Evolutionary conservation across 2,113 vertebrate genomes (phyloP), one percentile per base, ranked within the genome.

Genomic region (Potamarius usumacintae): DNA sequence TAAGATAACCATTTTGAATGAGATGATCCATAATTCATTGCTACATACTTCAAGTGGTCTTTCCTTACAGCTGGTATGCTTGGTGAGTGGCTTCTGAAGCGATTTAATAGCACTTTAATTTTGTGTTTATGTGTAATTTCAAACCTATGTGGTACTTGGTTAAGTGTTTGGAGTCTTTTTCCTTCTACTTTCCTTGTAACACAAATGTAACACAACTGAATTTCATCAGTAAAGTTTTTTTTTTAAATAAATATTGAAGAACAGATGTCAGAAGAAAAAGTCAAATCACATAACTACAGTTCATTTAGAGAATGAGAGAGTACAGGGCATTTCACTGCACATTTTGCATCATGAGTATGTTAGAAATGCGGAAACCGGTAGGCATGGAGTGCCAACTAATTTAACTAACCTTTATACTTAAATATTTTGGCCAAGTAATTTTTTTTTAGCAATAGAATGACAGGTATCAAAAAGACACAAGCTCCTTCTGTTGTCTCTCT

Each of bases 391-490:
- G 7, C 11, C 2, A 63, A 63, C 22, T 69, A 30, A 14, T 69
- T 69, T 69, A 15, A 15, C 11, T 30, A 30, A 30, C 11, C 12
- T 42, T 72, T 72, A 18, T 25, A 34, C 20, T 17, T 15, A 34
- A 17, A 42, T 42, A 48, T 42, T 72, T 72, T 72, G 2, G 2
- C 18, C 17, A 42, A 4, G 34, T 20, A 0, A 18, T 42, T 42
- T 15, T 72, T 2, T 50, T 50, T n/a, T 60, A 57, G 67, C 67
- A 82, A 85, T 57, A 86, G 83, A 74, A 80, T 80, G 14, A 22
- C 74, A n/a, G 55, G 30, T 53, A 62, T 7, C 25, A 67, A 83
- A 90, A 80, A 60, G 25, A 78, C 27, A 65, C 83, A 55, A 52
- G 34, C 57, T 82, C 27, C 63, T 77, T 81, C n/a, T 10, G 30